A percentile compares a stretch with the other conserved stretches of the same genome.
Evolutionary conservation across 2,113 vertebrate genomes (phyloP).

Genomic region (Phoxinus phoxinus): DNA sequence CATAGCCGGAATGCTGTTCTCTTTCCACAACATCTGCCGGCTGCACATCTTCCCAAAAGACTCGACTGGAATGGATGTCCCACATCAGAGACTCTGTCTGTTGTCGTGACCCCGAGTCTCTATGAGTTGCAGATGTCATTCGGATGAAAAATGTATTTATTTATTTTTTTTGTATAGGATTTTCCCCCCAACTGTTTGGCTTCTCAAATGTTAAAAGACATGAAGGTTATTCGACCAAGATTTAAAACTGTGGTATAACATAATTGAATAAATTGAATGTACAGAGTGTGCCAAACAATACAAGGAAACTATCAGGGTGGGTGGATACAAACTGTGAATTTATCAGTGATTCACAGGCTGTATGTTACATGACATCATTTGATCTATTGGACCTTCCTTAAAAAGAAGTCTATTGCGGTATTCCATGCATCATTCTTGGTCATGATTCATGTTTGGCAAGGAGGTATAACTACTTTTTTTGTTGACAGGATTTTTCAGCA

Average conservation of each 20-base stretch:
- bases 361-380: background rate
- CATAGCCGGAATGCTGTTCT: constrained; percentile 58
- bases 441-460: too few relatives aligned
- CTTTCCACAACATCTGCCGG: constrained; percentile 63
- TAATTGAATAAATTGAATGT: background rate
- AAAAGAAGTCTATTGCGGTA: background rate
- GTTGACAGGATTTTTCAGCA: too few relatives aligned
- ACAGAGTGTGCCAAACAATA: background rate
- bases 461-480: too few relatives aligned
- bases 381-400: background rate
- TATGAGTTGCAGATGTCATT: constrained; percentile 31
- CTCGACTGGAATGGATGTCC: constrained; percentile 37
- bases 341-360: background rate
- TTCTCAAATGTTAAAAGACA: background rate
- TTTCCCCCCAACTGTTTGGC: background rate
- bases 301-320: background rate
- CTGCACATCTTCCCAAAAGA: constrained; percentile 51
- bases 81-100: constrained; percentile 38
- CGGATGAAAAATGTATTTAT: background rate
- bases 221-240: background rate
- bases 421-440: constrained; percentile 16
- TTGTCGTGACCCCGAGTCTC: constrained; percentile 18
- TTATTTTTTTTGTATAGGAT: too few relatives aligned
- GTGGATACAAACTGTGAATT: background rate
- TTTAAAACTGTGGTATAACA: background rate